Evolutionary conservation across 2,797 vertebrate genomes (phyloP).

Genomic region (Oreonectes daqikongensis): DNA sequence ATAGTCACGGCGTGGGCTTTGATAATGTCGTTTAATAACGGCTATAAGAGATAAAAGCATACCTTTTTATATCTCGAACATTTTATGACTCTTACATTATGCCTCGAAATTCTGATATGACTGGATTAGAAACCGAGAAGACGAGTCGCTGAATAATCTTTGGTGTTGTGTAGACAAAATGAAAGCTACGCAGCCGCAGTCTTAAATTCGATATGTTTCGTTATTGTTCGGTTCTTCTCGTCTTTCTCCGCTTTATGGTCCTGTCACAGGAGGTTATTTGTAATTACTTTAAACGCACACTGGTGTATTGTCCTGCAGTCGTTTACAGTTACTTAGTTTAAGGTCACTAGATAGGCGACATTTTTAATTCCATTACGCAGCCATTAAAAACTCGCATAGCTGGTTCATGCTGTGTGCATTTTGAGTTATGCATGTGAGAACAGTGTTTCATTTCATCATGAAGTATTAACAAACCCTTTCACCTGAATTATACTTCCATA

Average conservation of each 20-base stretch:
- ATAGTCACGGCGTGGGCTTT: background rate
- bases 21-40: background rate
- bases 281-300: background rate
- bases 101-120: background rate
- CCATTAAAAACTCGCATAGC: background rate
- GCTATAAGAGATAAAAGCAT: background rate
- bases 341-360: background rate
- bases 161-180: constrained; percentile 65
- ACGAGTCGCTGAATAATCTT: constrained; percentile 60
- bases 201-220: background rate
- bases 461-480: too few species aligned
- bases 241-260: constrained; percentile 44
- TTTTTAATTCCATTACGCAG: background rate
- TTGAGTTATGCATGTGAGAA: background rate
- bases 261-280: background rate
- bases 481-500: too few species aligned
- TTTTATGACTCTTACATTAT: background rate
- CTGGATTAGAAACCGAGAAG: constrained; percentile 19
- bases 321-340: background rate
- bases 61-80: constrained; percentile 14
- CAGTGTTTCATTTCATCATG: background rate
- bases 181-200: constrained; percentile 75
- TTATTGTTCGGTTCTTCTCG: constrained; percentile 64
- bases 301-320: background rate
- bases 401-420: background rate